Conservation (phyloP, 2,113 vertebrate species). For the Eurystomus gularis region DNA sequence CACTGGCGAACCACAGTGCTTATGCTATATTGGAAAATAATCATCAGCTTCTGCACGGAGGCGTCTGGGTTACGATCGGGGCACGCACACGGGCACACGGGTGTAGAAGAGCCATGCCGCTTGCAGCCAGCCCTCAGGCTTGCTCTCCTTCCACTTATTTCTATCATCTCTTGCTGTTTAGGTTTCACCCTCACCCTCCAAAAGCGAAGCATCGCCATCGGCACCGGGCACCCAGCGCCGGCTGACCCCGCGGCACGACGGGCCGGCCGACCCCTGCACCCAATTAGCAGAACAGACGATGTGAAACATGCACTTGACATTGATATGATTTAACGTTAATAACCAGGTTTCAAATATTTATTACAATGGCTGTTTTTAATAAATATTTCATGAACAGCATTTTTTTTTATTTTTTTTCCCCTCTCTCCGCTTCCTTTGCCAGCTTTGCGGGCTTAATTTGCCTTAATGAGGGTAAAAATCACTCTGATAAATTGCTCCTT, state of each 20-base stretch:
- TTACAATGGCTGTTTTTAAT: constrained; percentile 80
- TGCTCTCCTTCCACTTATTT: background rate
- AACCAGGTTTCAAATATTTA: constrained; percentile 80
- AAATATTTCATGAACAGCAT: constrained; percentile 76
- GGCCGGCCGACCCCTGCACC: constrained; percentile 33
- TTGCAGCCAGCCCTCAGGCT: background rate
- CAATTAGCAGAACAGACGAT: constrained; percentile 67
- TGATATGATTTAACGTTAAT: constrained; percentile 72
- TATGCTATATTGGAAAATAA: constrained; percentile 54
- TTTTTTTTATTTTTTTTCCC: background rate
- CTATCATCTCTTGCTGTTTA: background rate
- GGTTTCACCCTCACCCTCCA: background rate
- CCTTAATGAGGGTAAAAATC: constrained; percentile 77
- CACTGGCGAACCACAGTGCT: background rate
- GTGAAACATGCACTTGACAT: constrained; percentile 39
- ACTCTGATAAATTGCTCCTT: constrained; percentile 70
- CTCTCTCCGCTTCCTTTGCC: constrained; percentile 20
- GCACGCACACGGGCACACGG: fast-evolving
- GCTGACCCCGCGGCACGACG: background rate
- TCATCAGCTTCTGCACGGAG: background rate
- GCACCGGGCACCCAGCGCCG: background rate
- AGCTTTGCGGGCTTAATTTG: constrained; percentile 76
- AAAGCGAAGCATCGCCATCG: background rate
- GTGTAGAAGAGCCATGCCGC: background rate
- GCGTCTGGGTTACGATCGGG: fast-evolving